Conservation (phyloP, 2,888 invertebrate genomes). For the Thumatha senex region DNA sequence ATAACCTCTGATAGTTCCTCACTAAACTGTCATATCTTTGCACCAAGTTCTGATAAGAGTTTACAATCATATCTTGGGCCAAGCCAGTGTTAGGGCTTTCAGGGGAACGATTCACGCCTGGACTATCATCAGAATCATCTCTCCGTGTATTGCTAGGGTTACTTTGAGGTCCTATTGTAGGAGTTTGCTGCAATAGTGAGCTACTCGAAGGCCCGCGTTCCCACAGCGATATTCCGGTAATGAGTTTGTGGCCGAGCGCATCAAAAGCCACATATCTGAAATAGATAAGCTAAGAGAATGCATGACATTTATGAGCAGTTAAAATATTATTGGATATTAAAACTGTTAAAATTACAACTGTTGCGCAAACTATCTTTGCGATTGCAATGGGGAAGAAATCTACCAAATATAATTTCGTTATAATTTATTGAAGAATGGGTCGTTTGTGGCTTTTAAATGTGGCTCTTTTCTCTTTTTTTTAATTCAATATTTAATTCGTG, state of each 20-base stretch:
- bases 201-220: constrained; percentile 43
- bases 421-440: no score
- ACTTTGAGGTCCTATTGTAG: constrained; percentile 43
- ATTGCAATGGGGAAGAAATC: no score
- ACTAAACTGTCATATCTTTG: constrained; percentile 79
- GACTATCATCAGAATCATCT: constrained; percentile 51
- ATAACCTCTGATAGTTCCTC: constrained; percentile 76
- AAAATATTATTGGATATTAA: background rate
- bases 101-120: constrained; percentile 44
- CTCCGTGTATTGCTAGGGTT: constrained; percentile 50
- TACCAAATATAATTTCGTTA: no score
- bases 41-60: constrained; percentile 77
- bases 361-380: no score
- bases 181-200: constrained; percentile 51
- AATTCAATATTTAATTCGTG: no score
- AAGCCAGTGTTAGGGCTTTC: constrained; percentile 54
- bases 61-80: constrained; percentile 72
- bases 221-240: constrained; percentile 90
- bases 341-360: no score
- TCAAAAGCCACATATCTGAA: constrained; percentile 93
- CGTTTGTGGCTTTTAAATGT: no score
- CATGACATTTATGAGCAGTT: constrained; percentile 15
- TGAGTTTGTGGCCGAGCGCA: constrained; percentile 90
- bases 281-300: constrained; percentile 37
- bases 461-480: no score